Percentiles rank a stretch among this genome's conserved stretches.
These are phyloP conservation scores for Passerina amoena DNA, from an alignment of 2,113 vertebrate genomes.

Conservation along the genomic window DNA sequence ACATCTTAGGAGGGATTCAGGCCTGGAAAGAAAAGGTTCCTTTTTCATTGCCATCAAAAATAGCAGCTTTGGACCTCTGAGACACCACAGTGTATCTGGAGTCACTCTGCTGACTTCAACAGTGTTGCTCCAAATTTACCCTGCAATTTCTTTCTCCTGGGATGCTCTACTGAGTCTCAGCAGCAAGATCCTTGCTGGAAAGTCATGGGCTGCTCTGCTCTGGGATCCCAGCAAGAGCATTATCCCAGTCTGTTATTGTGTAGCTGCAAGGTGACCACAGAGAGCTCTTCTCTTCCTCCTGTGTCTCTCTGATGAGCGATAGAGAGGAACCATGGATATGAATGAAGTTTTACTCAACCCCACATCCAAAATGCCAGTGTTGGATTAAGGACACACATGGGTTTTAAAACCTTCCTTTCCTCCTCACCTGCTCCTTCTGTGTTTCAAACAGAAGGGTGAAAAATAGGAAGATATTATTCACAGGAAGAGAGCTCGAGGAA, in stretches of 20 bases:
- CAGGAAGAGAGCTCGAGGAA: conserved; percentile 23
- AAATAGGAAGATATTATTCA: conserved; percentile 30
- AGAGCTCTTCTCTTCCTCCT: not conserved
- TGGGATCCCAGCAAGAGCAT: not conserved
- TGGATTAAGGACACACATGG: not conserved
- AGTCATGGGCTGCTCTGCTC: not conserved
- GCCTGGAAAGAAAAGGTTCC: not conserved
- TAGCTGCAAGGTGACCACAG: not conserved
- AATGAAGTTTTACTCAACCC: conserved; percentile 57
- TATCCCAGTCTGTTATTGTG: not conserved
- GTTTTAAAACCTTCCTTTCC: conserved; percentile 38
- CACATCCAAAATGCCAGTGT: not conserved
- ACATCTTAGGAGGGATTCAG: conserved; percentile 6
- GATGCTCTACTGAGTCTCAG: not conserved
- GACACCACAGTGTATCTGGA: not conserved
- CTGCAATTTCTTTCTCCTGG: not conserved
- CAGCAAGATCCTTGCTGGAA: not conserved
- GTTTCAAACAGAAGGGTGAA: conserved; percentile 39
- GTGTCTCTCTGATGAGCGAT: not conserved
- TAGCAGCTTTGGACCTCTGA: not conserved
- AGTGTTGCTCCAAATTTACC: not conserved
- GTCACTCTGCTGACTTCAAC: not conserved
- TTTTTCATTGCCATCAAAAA: not conserved
- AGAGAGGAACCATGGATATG: not conserved
- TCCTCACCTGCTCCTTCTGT: conserved; percentile 39